Conservation (phyloP, 2,113 vertebrate genomes). For the Rhabdornis inornatus region DNA sequence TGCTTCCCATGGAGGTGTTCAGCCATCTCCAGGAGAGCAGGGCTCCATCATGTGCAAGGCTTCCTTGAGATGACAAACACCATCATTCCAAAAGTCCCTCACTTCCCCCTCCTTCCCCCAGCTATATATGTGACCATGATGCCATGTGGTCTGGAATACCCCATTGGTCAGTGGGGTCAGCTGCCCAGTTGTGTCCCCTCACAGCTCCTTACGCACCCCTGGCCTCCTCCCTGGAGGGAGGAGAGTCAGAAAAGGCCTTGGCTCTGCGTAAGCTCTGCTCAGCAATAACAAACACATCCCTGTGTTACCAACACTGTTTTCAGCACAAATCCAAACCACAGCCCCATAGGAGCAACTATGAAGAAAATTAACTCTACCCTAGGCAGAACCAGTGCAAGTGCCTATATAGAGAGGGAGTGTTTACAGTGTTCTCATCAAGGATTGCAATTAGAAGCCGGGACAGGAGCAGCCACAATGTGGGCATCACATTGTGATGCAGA, state of each 20-base stretch:
- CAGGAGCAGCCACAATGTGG: background rate
- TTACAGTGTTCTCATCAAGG: background rate
- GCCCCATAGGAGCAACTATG: background rate
- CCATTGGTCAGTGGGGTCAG: background rate
- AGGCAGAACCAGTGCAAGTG: background rate
- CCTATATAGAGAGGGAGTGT: too few relatives aligned
- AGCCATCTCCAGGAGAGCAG: background rate
- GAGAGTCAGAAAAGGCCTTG: background rate
- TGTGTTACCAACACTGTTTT: background rate
- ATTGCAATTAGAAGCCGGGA: background rate
- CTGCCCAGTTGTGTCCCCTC: background rate
- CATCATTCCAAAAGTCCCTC: fast-evolving
- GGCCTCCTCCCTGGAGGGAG: background rate
- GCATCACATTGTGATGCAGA: fast-evolving
- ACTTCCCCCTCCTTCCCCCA: background rate
- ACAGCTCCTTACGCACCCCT: background rate
- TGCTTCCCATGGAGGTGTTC: background rate
- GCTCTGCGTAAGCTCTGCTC: background rate
- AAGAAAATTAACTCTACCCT: background rate
- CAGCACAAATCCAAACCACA: background rate
- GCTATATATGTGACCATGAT: background rate
- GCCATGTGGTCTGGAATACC: too few relatives aligned
- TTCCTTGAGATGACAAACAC: background rate
- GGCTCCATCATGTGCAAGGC: fast-evolving
- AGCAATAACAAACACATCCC: background rate